Base-by-base conservation (phyloP, 2,797 vertebrate genomes). In the Artibeus lituratus region DNA sequence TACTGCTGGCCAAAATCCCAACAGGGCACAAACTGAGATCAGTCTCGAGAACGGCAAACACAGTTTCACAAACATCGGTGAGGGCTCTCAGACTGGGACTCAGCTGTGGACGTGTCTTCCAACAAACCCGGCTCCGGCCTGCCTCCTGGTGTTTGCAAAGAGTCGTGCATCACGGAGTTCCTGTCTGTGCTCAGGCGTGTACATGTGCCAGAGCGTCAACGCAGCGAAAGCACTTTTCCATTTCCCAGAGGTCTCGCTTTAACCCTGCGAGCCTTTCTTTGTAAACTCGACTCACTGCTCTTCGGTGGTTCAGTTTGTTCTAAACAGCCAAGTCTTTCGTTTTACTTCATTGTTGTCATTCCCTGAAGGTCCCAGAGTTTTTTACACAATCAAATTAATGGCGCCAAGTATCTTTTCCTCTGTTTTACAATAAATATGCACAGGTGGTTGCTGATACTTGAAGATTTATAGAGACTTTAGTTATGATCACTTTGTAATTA, bases 401-500 rank as follows among this genome's bases (percentile, higher is more conserved):
- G 32, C 73, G 47, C 55, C 35, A 62, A 73, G 14, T 42, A 35
- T 76, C 10, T 74, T 77, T 95, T 67, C 37, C 39, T 74, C 3
- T 92, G 1, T 82, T 92, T 92, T 35, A 53, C 73, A 88, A 49
- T 85, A 29, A 74, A 37, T 77, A 16, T 35, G 1, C 67, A 2
- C 67, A 67, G 7, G 19, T 83, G 9, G 8, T 57, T 57, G 35
- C 49, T 94, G 51, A 12, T 55, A 65, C 32, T 73, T 51, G 42
- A 83, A 65, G 4, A 72, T 89, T 72, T 8, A n/a, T 42, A 47
- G 67, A 72, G 29, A 21, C 26, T 95, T 89, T 84, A 62, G 37
- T 87, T 90, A 70, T 55, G 49, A 95, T 10, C 16, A n/a, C 67
- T 76, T 72, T 22, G 42, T 70, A 91, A 47, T 62, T 57, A 67